Evolutionary conservation across 2,888 invertebrate genomes (phyloP), one percentile per base, ranked within the genome.

Genomic region (Coleophora deauratella): DNA sequence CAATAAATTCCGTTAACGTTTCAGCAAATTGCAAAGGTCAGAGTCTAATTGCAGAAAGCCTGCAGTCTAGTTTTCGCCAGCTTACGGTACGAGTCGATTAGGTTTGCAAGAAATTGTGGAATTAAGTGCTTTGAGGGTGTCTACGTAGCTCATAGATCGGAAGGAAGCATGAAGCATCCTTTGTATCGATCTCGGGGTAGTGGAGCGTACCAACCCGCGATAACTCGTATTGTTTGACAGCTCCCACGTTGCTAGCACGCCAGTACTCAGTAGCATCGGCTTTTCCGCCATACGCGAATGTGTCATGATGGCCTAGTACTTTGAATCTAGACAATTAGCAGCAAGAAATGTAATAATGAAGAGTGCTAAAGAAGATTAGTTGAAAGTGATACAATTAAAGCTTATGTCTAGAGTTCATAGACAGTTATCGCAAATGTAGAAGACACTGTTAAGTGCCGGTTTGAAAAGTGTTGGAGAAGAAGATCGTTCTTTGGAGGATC

Each of bases 151-250:
- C n/a, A n/a, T 68, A 57, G 62, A 57, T 58, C 59, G 59, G 64
- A 65, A 65, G 62, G 64, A 65, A 65, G 62, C 59, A 62, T 62
- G 49, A 55, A 57, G 34, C 34, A 27, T 61, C 60, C 57, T 57
- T 59, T 48, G 51, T 77, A 84, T 84, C 74, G 84, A 84, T 81
- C 72, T 52, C 60, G 59, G 65, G 59, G 61, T 54, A 56, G 57
- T 58, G 62, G 57, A 64, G 66, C 75, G 84, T 84, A 81, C 82
- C 84, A 80, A 69, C 65, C 74, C 60, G 82, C 72, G 81, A 85
- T 72, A 75, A 74, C 78, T 67, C 84, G 72, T 72, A 81, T 80
- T 85, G 82, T 82, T 82, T 82, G 79, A 68, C 54, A 66, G 62
- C 62, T 72, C 66, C 67, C 73, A 70, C 67, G 80, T 78, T 79